Evolutionary conservation across 2,113 vertebrate genomes (phyloP).

Genomic region (Phodopus roborovskii): DNA sequence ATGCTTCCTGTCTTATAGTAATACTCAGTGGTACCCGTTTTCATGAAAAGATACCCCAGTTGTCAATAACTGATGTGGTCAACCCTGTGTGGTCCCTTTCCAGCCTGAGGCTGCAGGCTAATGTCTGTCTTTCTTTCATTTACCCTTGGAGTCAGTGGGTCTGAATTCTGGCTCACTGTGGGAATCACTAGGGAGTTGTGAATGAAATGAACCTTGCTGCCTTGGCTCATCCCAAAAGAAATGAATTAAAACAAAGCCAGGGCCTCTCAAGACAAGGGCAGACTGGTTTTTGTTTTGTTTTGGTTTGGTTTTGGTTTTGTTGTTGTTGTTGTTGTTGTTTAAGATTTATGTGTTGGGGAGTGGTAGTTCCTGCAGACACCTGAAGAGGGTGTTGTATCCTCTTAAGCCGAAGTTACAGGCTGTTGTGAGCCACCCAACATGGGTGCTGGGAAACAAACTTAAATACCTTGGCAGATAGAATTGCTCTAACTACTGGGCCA

Average conservation of each 20-base stretch:
- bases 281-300: no score
- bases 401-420: not conserved
- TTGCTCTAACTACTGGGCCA: not conserved
- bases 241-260: not conserved
- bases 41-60: not conserved
- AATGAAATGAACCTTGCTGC: not conserved
- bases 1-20: not conserved
- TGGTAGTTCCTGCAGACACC: not conserved
- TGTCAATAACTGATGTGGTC: not conserved
- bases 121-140: not conserved
- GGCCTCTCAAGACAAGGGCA: not conserved
- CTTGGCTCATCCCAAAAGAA: not conserved
- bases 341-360: not conserved
- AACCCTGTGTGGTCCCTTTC: not conserved
- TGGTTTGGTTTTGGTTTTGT: no score
- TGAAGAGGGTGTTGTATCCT: not conserved
- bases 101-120: not conserved
- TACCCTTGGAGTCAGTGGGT: not conserved
- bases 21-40: not conserved
- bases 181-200: not conserved
- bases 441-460: not conserved
- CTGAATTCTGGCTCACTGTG: not conserved
- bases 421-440: not conserved
- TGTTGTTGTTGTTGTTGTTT: no score
- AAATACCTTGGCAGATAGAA: not conserved